Percentiles rank a stretch among this genome's conserved stretches.
Evolutionary conservation across 2,113 vertebrate species (phyloP).

Genomic region (Prietella phreatophila): DNA sequence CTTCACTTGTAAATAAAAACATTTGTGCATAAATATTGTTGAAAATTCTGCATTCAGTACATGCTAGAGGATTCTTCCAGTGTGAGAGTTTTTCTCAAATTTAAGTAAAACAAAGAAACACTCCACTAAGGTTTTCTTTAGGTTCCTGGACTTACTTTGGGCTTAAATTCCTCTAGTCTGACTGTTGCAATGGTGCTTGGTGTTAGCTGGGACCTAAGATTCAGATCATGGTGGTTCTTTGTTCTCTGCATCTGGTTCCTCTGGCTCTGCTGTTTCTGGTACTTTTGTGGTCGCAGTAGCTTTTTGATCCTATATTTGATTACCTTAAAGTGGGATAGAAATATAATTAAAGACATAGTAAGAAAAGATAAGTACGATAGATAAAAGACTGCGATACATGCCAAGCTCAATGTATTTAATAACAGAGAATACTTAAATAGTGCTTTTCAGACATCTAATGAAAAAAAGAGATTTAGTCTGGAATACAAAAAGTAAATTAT

Average conservation of each 20-base stretch:
- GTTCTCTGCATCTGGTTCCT: constrained; percentile 65
- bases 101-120: not conserved
- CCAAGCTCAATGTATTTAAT: not conserved
- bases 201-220: constrained; percentile 38
- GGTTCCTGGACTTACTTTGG: constrained; percentile 75
- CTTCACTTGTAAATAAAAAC: not conserved
- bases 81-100: not conserved
- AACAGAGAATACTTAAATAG: not conserved
- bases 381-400: not conserved
- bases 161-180: constrained; percentile 85
- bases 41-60: not conserved
- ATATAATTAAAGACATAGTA: not conserved
- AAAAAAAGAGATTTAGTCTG: no score
- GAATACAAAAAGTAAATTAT: not conserved
- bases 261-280: constrained; percentile 62
- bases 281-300: constrained; percentile 78
- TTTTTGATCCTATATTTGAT: constrained; percentile 81
- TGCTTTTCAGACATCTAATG: not conserved
- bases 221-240: constrained; percentile 48
- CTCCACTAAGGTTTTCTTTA: not conserved
- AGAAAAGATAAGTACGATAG: not conserved
- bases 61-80: not conserved
- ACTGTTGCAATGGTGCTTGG: constrained; percentile 83
- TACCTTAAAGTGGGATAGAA: constrained; percentile 69
- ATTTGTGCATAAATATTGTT: not conserved